Evolutionary conservation across 2,888 invertebrate species (phyloP).

Genomic region (Erebia palarica): DNA sequence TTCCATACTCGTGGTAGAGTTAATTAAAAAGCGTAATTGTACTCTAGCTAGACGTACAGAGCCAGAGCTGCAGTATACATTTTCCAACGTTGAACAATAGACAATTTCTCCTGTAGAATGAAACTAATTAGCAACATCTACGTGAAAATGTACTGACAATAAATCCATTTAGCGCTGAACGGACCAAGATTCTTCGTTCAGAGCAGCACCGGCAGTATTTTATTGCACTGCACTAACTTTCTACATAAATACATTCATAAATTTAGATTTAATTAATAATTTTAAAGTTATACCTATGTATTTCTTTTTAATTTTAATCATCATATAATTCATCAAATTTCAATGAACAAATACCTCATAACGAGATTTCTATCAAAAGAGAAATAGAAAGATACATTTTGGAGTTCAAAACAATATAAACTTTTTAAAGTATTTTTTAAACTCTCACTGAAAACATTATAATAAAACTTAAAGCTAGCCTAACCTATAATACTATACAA

Average conservation of each 20-base stretch:
- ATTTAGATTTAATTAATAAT: background rate
- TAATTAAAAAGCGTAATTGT: background rate
- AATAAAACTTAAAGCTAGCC: no score
- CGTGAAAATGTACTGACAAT: slow-evolving; percentile 68
- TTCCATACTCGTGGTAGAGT: no score
- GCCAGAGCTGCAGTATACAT: slow-evolving; percentile 43
- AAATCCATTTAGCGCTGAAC: slow-evolving; percentile 76
- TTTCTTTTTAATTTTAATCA: no score
- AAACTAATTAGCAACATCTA: slow-evolving; percentile 71
- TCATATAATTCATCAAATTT: no score
- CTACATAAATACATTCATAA: background rate
- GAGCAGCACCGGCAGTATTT: slow-evolving; percentile 50
- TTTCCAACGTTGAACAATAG: slow-evolving; percentile 65
- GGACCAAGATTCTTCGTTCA: slow-evolving; percentile 69
- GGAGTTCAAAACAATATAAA: no score
- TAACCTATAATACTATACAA: no score
- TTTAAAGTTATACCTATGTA: background rate
- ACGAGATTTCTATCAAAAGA: no score
- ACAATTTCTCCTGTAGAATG: slow-evolving; percentile 64
- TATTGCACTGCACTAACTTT: background rate
- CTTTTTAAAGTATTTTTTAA: no score
- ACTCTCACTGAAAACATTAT: no score
- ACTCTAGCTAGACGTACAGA: background rate
- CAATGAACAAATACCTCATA: no score
- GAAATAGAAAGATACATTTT: no score